Percentiles rank a stretch among this genome's conserved stretches.
Evolutionary conservation across 2,888 invertebrate genomes (phyloP).

Genomic region (Caenorhabditis sinica): DNA sequence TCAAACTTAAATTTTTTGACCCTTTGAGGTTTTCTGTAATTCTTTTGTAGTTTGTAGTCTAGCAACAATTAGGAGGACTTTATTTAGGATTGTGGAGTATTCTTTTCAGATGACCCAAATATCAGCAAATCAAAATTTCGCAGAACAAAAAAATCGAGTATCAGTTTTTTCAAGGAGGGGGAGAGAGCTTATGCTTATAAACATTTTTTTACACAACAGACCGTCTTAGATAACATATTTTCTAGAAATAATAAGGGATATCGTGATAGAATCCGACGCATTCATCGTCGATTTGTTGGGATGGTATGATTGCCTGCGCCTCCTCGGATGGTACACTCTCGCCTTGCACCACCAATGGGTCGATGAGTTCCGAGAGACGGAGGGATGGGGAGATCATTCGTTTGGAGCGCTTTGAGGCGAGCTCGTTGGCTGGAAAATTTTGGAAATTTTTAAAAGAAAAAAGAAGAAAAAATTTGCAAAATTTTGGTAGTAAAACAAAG

Average conservation of each 20-base stretch:
- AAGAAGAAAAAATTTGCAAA: not conserved
- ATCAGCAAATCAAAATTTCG: not conserved
- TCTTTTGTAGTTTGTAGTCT: not conserved
- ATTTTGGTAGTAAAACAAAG: not conserved
- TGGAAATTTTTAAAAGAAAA: not conserved
- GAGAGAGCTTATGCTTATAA: not conserved
- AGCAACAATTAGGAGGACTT: constrained; percentile 55
- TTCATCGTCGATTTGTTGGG: constrained; percentile 43
- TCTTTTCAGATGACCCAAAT: not conserved
- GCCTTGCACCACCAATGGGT: constrained; percentile 59
- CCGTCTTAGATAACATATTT: not conserved
- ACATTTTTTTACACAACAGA: not conserved
- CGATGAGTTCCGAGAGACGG: constrained; percentile 61
- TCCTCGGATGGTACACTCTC: constrained; percentile 39
- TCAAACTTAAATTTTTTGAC: not conserved
- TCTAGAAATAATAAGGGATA: constrained; percentile 60
- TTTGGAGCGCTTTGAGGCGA: constrained; percentile 51
- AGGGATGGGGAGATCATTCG: constrained; percentile 64
- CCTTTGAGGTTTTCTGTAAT: not conserved
- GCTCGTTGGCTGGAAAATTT: constrained; percentile 42
- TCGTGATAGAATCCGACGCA: constrained; percentile 64
- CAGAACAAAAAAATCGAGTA: not conserved
- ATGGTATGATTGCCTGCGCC: not conserved
- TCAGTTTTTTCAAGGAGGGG: too few species aligned
- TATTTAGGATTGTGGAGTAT: constrained; percentile 23